phyloP scores from a whole-genome alignment of 2,888 invertebrate species.

The Autographa gamma region DNA sequence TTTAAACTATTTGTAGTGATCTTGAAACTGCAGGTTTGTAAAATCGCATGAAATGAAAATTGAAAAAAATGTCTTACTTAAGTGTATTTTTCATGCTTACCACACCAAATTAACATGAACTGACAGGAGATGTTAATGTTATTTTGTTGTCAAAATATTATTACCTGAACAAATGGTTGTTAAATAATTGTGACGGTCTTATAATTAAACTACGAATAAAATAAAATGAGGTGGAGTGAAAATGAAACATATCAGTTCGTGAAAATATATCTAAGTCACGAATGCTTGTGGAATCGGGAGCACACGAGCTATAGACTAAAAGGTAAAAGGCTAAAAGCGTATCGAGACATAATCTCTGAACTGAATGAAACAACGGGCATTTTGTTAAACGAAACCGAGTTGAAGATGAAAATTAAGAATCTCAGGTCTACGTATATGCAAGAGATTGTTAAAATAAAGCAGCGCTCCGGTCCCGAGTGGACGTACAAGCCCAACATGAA shows the following conservation, averaged over 20 bases:
- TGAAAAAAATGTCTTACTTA: no score
- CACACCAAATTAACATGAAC: not conserved
- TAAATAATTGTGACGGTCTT: conserved; percentile 24
- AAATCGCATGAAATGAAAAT: no score
- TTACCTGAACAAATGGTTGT: conserved; percentile 4
- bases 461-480: conserved; percentile 65
- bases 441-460: conserved; percentile 74
- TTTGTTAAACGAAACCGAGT: conserved; percentile 67
- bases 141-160: conserved; percentile 1
- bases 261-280: conserved; percentile 79
- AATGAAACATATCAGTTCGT: conserved; percentile 82
- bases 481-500: conserved; percentile 72
- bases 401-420: conserved; percentile 75
- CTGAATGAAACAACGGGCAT: conserved; percentile 73
- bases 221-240: conserved; percentile 81
- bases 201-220: conserved; percentile 12
- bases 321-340: conserved; percentile 72
- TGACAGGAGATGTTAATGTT: not conserved
- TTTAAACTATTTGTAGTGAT: no score
- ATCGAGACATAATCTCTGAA: conserved; percentile 68
- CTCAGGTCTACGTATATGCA: conserved; percentile 76
- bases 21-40: no score
- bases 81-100: not conserved
- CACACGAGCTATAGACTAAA: conserved; percentile 76
- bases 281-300: conserved; percentile 81